phyloP scores from a whole-genome alignment of 2,888 invertebrate genomes.

The Sinopyrophorus schimmeli region DNA sequence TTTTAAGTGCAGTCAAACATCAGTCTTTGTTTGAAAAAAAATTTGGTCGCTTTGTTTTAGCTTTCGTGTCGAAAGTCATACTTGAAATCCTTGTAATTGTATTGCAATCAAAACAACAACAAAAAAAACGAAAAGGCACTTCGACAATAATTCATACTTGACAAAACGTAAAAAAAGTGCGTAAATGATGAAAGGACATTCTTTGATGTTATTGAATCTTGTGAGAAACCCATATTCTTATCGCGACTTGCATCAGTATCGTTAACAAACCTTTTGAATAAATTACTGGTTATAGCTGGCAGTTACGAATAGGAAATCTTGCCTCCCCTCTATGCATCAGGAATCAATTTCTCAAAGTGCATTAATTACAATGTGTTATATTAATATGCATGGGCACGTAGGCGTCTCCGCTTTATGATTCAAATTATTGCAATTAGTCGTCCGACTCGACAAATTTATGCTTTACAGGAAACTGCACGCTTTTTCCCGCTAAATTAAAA shows the following conservation, averaged over 20 bases:
- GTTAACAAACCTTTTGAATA: slow-evolving; percentile 27
- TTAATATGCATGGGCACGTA: slow-evolving; percentile 31
- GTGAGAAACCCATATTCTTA: slow-evolving; percentile 23
- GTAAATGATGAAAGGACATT: slow-evolving; percentile 15
- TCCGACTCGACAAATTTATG: slow-evolving; percentile 26
- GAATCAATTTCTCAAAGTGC: slow-evolving; percentile 31
- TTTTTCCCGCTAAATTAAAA: too few species aligned
- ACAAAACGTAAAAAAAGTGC: slow-evolving; percentile 14
- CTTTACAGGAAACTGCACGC: slow-evolving; percentile 18
- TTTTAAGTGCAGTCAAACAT: too few species aligned
- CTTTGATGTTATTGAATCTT: slow-evolving; percentile 16
- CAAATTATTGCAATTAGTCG: slow-evolving; percentile 27
- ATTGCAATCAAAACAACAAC: slow-evolving; percentile 1
- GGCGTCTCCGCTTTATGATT: slow-evolving; percentile 29
- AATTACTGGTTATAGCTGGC: slow-evolving; percentile 23
- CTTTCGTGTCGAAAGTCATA: too few species aligned
- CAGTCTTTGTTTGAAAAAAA: too few species aligned
- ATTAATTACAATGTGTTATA: slow-evolving; percentile 28
- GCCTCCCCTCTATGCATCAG: slow-evolving; percentile 21
- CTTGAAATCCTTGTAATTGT: too few species aligned
- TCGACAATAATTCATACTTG: slow-evolving; percentile 1
- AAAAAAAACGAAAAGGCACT: too few species aligned
- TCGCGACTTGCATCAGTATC: slow-evolving; percentile 21
- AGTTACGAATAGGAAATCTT: slow-evolving; percentile 23
- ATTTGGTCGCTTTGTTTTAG: too few species aligned